These are phyloP conservation scores for Cacajao melanocephalus DNA, from an alignment of 2,797 vertebrate genomes.

Conservation along the genomic window DNA sequence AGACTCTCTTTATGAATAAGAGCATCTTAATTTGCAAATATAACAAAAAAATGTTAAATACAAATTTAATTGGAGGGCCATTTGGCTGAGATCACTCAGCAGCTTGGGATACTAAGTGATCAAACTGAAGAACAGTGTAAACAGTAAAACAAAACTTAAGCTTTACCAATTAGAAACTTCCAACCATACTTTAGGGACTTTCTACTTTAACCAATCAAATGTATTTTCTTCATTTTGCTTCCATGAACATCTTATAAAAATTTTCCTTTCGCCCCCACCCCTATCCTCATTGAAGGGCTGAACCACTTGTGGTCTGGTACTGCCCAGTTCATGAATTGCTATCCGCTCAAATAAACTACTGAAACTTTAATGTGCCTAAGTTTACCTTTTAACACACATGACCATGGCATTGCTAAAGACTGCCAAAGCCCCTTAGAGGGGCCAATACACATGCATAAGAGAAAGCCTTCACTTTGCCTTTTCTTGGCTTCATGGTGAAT, in stretches of 20 bases:
- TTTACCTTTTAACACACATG: neutral
- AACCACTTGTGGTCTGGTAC: neutral
- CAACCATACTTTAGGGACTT: neutral
- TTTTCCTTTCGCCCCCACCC: too few relatives aligned
- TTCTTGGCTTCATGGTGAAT: neutral
- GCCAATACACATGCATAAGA: rapidly evolving
- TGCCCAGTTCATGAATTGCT: neutral
- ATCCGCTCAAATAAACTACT: neutral
- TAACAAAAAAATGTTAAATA: neutral
- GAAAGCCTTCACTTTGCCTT: rapidly evolving
- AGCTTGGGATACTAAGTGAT: neutral
- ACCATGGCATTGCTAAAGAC: neutral
- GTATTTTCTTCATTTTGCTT: neutral
- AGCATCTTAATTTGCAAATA: neutral
- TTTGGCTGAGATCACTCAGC: neutral
- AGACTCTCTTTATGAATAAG: neutral
- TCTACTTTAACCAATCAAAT: neutral
- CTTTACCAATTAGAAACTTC: neutral
- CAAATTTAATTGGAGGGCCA: neutral
- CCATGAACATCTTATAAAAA: neutral
- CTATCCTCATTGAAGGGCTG: neutral
- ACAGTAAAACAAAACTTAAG: neutral
- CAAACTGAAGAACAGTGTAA: neutral
- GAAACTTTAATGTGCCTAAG: neutral
- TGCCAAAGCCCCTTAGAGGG: neutral